Percentiles rank a stretch among this genome's conserved stretches.
Conservation (phyloP, 2,888 invertebrate genomes). For the Sipha maydis region DNA sequence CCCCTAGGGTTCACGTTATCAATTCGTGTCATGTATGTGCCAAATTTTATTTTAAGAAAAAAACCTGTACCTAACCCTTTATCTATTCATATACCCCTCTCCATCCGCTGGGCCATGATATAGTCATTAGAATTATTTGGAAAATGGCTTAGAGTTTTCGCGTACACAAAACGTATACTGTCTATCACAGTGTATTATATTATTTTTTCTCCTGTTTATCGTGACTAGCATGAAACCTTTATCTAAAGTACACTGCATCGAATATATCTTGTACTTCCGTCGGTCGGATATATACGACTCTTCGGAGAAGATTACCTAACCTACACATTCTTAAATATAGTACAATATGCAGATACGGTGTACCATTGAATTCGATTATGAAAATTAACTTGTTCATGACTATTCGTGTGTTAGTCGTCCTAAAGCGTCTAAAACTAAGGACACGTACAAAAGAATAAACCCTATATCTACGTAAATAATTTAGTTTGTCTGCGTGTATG, state of each 20-base stretch:
- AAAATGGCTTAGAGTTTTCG: constrained; percentile 15
- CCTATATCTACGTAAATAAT: constrained; percentile 28
- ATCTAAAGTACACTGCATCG: not conserved
- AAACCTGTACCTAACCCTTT: not conserved
- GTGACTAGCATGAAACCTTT: constrained; percentile 19
- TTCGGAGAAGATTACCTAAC: not conserved
- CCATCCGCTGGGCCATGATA: not conserved
- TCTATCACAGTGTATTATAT: not conserved
- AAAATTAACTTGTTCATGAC: not conserved
- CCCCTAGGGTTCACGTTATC: constrained; percentile 30
- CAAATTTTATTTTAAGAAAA: constrained; percentile 53
- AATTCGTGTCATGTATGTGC: constrained; percentile 34
- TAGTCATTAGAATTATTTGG: constrained; percentile 28
- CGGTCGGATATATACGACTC: not conserved
- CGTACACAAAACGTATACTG: not conserved
- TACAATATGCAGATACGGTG: not conserved
- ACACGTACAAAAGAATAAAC: not conserved
- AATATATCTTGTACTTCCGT: not conserved
- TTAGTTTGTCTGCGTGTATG: constrained; percentile 11
- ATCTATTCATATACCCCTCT: not conserved
- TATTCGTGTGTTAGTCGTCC: not conserved
- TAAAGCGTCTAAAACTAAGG: not conserved
- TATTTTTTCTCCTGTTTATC: not conserved
- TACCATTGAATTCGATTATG: not conserved
- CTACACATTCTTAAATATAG: not conserved